These are phyloP conservation scores for Sinocyclocheilus anophthalmus DNA, from an alignment of 2,113 vertebrate species.

Conservation along the genomic window DNA sequence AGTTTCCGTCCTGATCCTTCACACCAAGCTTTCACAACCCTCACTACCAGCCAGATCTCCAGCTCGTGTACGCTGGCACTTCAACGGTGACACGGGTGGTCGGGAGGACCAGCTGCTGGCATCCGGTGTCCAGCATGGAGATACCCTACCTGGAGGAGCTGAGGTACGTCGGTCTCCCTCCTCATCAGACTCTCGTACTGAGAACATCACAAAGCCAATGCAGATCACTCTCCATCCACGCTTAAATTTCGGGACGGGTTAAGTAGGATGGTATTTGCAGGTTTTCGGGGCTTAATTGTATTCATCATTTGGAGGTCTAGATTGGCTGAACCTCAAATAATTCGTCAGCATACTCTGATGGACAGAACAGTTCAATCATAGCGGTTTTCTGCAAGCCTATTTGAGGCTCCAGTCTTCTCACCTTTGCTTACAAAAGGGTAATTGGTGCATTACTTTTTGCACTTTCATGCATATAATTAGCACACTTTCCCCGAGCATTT, in stretches of 20 bases:
- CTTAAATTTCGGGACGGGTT: constrained; percentile 63
- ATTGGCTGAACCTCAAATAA: constrained; percentile 46
- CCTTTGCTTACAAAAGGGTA: constrained; percentile 43
- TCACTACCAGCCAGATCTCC: constrained; percentile 94
- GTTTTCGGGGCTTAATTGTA: constrained; percentile 48
- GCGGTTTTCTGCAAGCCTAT: neutral
- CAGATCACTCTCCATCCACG: constrained; percentile 61
- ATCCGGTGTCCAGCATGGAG: constrained; percentile 86
- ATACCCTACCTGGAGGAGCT: constrained; percentile 91
- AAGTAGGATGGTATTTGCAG: constrained; percentile 54
- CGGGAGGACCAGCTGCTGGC: constrained; percentile 95
- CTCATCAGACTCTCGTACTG: neutral
- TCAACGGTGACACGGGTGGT: constrained; percentile 88
- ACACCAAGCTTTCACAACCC: constrained; percentile 94
- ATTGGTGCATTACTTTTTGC: constrained; percentile 35
- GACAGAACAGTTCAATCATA: neutral
- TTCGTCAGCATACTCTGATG: constrained; percentile 1
- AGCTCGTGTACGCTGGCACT: constrained; percentile 97
- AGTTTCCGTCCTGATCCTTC: constrained; percentile 90
- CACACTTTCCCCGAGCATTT: constrained; percentile 41
- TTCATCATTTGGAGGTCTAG: constrained; percentile 45
- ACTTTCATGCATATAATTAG: constrained; percentile 36
- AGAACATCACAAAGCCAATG: constrained; percentile 39
- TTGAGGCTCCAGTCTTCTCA: constrained; percentile 38
- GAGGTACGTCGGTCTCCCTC: constrained; percentile 77